Base-by-base conservation (phyloP, 2,113 vertebrate genomes). In the Irena cyanogastra region DNA sequence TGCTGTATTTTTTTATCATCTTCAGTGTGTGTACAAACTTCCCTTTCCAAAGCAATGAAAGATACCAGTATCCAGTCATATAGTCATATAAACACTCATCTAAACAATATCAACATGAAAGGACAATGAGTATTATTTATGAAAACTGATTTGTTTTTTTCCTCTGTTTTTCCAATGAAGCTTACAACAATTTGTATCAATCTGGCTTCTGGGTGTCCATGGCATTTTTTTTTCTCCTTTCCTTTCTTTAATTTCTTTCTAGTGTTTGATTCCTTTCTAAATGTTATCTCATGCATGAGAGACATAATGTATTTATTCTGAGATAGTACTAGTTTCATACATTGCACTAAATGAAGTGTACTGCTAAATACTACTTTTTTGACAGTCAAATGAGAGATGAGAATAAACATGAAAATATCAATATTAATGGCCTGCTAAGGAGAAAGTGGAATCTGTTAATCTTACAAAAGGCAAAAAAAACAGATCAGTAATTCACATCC, bases 351-450 rank as follows among this genome's bases (percentile, higher is more conserved):
- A 80, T 64, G 35, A 96, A 94, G 50, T 81, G 44, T 64, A 33
- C 59, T 82, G 26, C 17, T 89, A 91, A 95, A 60, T 52, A 75
- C 42, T 50, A 52, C 13, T 47, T 26, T 90, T 87, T 64, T 93
- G 84, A 90, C 37, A 56, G 52, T 44, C 20, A 83, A 90, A 19
- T 71, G 66, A 23, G 42, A 80, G 60, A 53, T 20, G 11, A 56
- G 33, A 83, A 89, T 83, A 94, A 66, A 80, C 74, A 84, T 61
- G 33, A 93, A 96, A 89, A 90, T 75, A 95, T 54, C 61, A 35
- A 81, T 81, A 56, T 64, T 77, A 41, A 5, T 49, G 33, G 50
- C 49, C 47, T 66, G 41, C 30, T 85, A 56, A 61, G 24, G 50
- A 82, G 44, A 45, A 80, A 39, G 20, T 93, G 47, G 16, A 77